A percentile compares a stretch with the other conserved stretches of the same genome.
These are phyloP conservation scores for Craseonycteris thonglongyai DNA, from an alignment of 2,113 vertebrate species.

Conservation along the genomic window DNA sequence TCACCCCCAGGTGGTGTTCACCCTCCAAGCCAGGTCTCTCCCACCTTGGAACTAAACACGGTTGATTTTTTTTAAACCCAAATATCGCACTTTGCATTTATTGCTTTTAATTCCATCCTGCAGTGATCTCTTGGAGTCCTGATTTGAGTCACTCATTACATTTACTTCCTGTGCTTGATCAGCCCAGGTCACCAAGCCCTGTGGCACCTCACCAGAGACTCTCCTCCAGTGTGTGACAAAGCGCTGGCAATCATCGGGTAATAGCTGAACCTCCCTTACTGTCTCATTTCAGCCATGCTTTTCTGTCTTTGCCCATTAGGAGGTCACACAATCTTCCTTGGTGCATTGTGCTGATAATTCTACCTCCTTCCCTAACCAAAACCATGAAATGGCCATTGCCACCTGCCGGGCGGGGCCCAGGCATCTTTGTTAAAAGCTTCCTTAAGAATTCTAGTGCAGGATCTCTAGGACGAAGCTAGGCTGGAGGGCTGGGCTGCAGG, in stretches of 20 bases:
- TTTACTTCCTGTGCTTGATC: neutral
- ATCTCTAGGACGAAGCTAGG: neutral
- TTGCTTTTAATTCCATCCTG: neutral
- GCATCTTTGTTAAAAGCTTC: neutral
- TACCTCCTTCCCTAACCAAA: neutral
- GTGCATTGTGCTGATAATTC: neutral
- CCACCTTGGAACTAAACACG: neutral
- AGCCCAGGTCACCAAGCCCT: neutral
- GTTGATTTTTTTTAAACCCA: neutral
- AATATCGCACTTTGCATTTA: neutral
- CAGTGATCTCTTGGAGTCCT: neutral
- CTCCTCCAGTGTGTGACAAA: neutral
- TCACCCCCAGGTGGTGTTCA: neutral
- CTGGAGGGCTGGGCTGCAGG: neutral
- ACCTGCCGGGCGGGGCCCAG: neutral
- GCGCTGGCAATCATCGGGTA: fast-evolving
- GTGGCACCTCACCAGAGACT: neutral
- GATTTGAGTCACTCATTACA: neutral
- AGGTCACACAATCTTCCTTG: neutral
- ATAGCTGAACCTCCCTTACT: neutral
- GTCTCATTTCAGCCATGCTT: neutral
- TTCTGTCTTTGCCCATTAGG: neutral
- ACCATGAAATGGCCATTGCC: neutral
- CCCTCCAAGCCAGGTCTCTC: neutral
- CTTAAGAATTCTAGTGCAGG: neutral